phyloP scores from a whole-genome alignment of 2,888 invertebrate genomes.

The Ditylenchus weischeri region DNA sequence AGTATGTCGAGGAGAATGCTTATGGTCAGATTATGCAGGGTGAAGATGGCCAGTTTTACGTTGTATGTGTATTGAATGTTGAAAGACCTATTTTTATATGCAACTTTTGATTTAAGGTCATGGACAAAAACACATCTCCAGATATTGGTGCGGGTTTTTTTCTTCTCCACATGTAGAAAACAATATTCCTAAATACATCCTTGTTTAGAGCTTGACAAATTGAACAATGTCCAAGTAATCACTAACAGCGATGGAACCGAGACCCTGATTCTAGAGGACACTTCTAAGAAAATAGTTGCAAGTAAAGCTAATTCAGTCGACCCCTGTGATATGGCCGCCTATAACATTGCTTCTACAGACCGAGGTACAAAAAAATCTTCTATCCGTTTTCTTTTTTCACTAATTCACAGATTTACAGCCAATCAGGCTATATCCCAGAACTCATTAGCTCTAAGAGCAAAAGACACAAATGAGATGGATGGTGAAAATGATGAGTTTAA shows the following conservation, averaged over 20 bases:
- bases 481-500: background rate
- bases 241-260: slow-evolving; percentile 31
- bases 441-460: too few species aligned
- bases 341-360: background rate
- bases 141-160: slow-evolving; percentile 5
- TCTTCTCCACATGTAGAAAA: too few species aligned
- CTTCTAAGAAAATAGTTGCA: background rate
- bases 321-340: background rate
- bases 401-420: too few species aligned
- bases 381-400: too few species aligned
- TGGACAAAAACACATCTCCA: slow-evolving; percentile 25
- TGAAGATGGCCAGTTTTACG: slow-evolving; percentile 38
- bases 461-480: background rate
- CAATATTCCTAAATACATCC: too few species aligned
- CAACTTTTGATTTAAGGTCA: slow-evolving; percentile 2
- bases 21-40: slow-evolving; percentile 37
- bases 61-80: slow-evolving; percentile 6
- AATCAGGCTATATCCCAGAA: too few species aligned
- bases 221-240: slow-evolving; percentile 29
- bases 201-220: slow-evolving; percentile 29
- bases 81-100: too few species aligned
- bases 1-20: slow-evolving; percentile 29
- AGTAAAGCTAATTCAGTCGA: background rate
- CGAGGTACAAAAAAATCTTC: background rate
- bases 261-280: slow-evolving; percentile 28